A percentile compares a stretch with the other conserved stretches of the same genome.
Conservation (phyloP, 2,888 invertebrate genomes). For the Galerucella pusilla region DNA sequence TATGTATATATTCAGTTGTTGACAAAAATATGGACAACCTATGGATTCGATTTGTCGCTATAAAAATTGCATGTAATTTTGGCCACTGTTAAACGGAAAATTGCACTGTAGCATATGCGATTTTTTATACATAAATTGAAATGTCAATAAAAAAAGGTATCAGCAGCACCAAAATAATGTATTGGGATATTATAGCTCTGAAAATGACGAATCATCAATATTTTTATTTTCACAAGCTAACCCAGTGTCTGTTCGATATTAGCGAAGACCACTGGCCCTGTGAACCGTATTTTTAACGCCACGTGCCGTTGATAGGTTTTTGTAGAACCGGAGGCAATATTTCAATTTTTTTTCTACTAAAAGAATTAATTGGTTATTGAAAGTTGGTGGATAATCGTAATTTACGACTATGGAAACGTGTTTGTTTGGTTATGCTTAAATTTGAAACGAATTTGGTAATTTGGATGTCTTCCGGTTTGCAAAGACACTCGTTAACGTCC, state of each 20-base stretch:
- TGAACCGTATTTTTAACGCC: constrained; percentile 18
- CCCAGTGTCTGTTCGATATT: not conserved
- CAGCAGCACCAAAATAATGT: not conserved
- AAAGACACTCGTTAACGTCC: constrained; percentile 4
- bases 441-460: constrained; percentile 45
- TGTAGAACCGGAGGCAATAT: constrained; percentile 54
- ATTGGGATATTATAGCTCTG: not conserved
- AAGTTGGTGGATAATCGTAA: constrained; percentile 54
- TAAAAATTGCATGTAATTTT: too few species aligned
- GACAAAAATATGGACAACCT: too few species aligned
- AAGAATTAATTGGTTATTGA: constrained; percentile 56
- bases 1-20: too few species aligned
- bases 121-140: too few species aligned
- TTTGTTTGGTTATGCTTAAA: constrained; percentile 42
- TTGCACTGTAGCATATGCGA: too few species aligned
- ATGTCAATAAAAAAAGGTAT: not conserved
- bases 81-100: too few species aligned
- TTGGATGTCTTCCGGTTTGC: constrained; percentile 42
- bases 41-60: too few species aligned
- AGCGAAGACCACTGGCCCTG: not conserved
- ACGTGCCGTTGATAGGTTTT: constrained; percentile 48
- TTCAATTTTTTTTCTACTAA: constrained; percentile 52
- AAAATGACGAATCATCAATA: constrained; percentile 1
- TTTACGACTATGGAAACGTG: constrained; percentile 34
- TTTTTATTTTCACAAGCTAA: not conserved